phyloP scores from a whole-genome alignment of 2,888 invertebrate genomes.

The Xestobium rufovillosum region DNA sequence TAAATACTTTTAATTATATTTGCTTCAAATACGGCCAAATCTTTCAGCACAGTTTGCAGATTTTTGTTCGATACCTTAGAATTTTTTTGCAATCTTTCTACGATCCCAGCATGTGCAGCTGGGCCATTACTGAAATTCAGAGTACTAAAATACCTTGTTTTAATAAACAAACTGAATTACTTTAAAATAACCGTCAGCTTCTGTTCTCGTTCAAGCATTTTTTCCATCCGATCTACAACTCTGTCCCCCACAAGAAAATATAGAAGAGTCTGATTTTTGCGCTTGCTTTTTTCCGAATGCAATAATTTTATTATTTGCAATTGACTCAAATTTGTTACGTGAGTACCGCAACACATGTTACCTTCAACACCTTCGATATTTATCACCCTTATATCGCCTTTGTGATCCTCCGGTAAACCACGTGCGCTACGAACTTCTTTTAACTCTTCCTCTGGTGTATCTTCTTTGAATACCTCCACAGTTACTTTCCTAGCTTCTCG shows the following conservation, averaged over 20 bases:
- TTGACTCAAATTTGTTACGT: constrained; percentile 67
- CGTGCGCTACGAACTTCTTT: constrained; percentile 44
- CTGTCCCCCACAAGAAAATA: constrained; percentile 69
- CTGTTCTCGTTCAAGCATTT: constrained; percentile 59
- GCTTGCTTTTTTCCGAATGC: constrained; percentile 63
- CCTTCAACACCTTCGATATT: constrained; percentile 68
- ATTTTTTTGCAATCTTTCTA: constrained; percentile 67
- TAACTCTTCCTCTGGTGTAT: constrained; percentile 48
- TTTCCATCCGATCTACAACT: constrained; percentile 54
- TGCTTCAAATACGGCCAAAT: constrained; percentile 63
- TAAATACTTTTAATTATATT: constrained; percentile 48
- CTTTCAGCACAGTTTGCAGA: constrained; percentile 57
- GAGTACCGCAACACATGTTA: constrained; percentile 86
- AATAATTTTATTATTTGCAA: constrained; percentile 61
- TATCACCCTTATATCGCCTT: constrained; percentile 67
- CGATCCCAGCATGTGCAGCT: constrained; percentile 59
- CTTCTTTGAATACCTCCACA: constrained; percentile 55
- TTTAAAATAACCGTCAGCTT: constrained; percentile 61
- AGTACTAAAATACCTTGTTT: constrained; percentile 1
- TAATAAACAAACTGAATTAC: constrained; percentile 44
- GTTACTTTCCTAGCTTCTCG: constrained; percentile 54
- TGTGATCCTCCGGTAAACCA: constrained; percentile 73
- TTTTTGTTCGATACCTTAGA: constrained; percentile 58
- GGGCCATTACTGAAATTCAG: constrained; percentile 57
- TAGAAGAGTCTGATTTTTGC: constrained; percentile 55